phyloP scores from a whole-genome alignment of 2,113 vertebrate genomes.

The Camelus bactrianus region DNA sequence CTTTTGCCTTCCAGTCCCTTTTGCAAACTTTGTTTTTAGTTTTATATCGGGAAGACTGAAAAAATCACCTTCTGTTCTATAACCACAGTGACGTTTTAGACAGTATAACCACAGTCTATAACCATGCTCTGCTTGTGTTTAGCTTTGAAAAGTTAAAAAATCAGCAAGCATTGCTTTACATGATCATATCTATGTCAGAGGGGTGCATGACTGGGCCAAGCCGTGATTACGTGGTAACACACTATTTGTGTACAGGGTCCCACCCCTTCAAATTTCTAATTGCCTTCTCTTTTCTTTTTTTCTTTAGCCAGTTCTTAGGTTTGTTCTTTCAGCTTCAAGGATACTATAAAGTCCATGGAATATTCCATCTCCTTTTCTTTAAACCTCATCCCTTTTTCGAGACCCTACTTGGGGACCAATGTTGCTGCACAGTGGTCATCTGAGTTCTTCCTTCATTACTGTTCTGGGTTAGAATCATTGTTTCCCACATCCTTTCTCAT shows the following conservation, averaged over 20 bases:
- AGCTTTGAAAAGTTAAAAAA: background rate
- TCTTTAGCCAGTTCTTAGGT: background rate
- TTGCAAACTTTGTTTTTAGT: background rate
- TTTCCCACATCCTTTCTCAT: background rate
- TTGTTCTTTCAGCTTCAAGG: background rate
- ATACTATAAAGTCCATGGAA: background rate
- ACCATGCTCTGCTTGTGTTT: background rate
- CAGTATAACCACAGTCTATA: too few species aligned
- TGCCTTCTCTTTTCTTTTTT: background rate
- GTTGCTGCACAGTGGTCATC: background rate
- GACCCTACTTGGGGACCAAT: background rate
- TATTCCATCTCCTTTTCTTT: background rate
- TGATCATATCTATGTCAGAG: background rate
- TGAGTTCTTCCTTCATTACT: background rate
- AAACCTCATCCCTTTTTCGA: background rate
- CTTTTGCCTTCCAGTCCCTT: background rate
- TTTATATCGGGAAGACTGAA: background rate
- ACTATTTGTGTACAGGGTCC: background rate
- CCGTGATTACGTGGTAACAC: background rate
- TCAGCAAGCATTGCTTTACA: background rate
- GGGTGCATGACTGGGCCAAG: background rate
- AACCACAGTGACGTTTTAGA: background rate
- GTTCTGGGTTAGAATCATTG: background rate
- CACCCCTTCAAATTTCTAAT: background rate
- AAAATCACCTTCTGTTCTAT: background rate